Base-by-base conservation (phyloP, 1,140 invertebrate species). In the Trichoplusia ni region DNA sequence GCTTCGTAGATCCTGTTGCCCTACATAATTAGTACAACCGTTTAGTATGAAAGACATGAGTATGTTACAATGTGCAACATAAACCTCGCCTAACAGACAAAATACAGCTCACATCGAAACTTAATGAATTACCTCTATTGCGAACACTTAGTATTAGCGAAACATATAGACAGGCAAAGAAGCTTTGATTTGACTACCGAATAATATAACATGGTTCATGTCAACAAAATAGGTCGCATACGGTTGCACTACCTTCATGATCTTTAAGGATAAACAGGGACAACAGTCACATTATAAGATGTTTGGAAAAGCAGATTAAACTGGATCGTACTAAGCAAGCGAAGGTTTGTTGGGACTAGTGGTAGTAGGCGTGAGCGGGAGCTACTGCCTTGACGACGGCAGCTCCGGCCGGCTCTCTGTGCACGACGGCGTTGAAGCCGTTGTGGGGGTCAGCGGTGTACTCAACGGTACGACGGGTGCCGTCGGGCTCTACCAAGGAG, bases 401-500 rank as follows among this genome's bases (percentile, higher is more conserved):
- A 3, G 60, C 73, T 2, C 80, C 86, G 0, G 84, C n/a, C 1
- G 89, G 83, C 54, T 89, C 82, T 60, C 80, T 88, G 77, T 88
- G 86, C 0, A 92, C 91, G 29, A 92, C 91, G 2, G 91, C 91
- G 77, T 92, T 92, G 82, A 92, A 92, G 11, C 91, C 91, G 47
- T 91, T 92, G 65, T 89, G 84, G 16, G 88, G 84, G 64, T 92
- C 92, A 2, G 92, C 91, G 2, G 93, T 93, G 82, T 95, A 94
- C 69, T 94, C 93, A 0, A 94, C 94, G 16, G 92, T 92, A 64
- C 94, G 91, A 51, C 92, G 91, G 49, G 92, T 92, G 54, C 94
- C 94, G 74, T 95, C 94, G 0, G 94, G 92, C 65, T 94, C 93
- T 13, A 93, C 89, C 11, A 94, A 77, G 1, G 92, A 93, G 81